Conservation (phyloP, 2,113 vertebrate genomes). For the Bagarius yarrelli region DNA sequence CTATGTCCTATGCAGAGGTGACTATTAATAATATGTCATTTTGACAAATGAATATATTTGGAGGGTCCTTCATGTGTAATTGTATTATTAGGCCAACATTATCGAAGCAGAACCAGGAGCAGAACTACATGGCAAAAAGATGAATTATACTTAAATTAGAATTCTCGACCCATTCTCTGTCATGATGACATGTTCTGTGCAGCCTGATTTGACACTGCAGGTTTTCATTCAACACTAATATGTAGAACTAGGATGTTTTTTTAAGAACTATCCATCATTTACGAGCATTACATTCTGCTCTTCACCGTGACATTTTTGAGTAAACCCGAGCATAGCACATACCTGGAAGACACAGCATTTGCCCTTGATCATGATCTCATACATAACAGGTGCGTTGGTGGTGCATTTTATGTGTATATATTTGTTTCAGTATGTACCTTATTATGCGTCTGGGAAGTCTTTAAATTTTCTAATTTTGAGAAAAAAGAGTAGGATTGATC, state of each 20-base stretch:
- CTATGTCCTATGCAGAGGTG: conserved; percentile 52
- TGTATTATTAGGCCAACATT: conserved; percentile 42
- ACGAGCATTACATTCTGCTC: neutral
- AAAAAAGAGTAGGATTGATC: conserved; percentile 36
- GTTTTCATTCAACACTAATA: conserved; percentile 1
- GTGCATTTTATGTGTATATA: conserved; percentile 7
- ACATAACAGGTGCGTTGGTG: neutral
- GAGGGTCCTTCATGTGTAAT: conserved; percentile 45
- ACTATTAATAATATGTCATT: conserved; percentile 57
- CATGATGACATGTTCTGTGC: neutral
- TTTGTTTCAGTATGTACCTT: conserved; percentile 31
- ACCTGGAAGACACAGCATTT: conserved; percentile 10
- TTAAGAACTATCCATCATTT: neutral
- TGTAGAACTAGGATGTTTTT: neutral
- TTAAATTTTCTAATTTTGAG: conserved; percentile 33
- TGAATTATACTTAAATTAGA: conserved; percentile 21
- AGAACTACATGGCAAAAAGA: conserved; percentile 34
- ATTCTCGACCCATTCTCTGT: neutral
- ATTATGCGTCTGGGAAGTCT: conserved; percentile 18
- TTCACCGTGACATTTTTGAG: neutral
- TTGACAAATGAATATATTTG: conserved; percentile 55
- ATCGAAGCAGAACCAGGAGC: conserved; percentile 16
- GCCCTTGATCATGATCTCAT: conserved; percentile 35
- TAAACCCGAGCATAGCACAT: neutral
- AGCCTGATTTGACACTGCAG: neutral